phyloP scores from a whole-genome alignment of 2,888 invertebrate species.

The Mystacides longicornis region DNA sequence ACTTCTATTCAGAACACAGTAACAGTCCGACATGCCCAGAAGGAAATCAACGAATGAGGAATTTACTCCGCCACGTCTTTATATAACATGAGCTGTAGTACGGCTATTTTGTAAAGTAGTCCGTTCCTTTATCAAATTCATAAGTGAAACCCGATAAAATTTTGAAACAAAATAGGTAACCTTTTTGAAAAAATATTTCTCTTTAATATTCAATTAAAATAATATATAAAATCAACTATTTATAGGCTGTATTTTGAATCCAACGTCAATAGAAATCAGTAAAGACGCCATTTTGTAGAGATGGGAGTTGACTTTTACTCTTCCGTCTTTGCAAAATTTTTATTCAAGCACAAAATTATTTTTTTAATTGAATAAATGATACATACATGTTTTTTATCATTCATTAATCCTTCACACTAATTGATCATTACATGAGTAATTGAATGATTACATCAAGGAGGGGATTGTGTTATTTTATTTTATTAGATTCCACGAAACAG shows the following conservation, averaged over 20 bases:
- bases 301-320: neutral
- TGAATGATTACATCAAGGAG: too few relatives aligned
- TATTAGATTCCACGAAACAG: too few relatives aligned
- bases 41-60: conserved; percentile 7
- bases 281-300: neutral
- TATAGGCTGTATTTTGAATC: neutral
- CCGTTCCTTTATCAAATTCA: neutral
- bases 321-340: too few relatives aligned
- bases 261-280: neutral
- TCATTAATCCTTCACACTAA: too few relatives aligned
- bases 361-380: too few relatives aligned
- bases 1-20: neutral
- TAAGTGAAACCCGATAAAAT: neutral
- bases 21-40: conserved; percentile 5
- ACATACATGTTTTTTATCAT: too few relatives aligned
- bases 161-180: neutral
- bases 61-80: neutral
- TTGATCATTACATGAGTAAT: too few relatives aligned
- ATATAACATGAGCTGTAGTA: neutral
- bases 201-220: neutral
- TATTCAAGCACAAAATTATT: too few relatives aligned
- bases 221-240: neutral
- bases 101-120: neutral
- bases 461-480: too few relatives aligned
- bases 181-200: neutral